A percentile compares a stretch with the other conserved stretches of the same genome.
Conservation (phyloP, 2,113 vertebrate genomes). For the Pituophis catenifer region DNA sequence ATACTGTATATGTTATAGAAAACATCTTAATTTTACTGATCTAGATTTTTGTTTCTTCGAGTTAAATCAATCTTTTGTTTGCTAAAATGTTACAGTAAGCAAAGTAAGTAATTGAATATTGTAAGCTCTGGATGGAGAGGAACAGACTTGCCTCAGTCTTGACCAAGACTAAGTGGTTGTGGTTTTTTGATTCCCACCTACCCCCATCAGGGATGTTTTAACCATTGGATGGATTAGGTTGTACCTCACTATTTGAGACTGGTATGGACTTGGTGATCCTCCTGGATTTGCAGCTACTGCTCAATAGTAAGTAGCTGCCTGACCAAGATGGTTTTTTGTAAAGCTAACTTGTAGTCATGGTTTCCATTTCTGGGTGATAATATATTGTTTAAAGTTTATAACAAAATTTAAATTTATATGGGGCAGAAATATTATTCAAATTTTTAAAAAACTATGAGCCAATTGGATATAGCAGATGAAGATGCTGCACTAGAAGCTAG, state of each 20-base stretch:
- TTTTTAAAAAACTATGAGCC: not conserved
- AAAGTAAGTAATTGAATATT: not conserved
- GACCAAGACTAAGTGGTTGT: not conserved
- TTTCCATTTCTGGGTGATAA: not conserved
- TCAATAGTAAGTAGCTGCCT: not conserved
- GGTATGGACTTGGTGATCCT: not conserved
- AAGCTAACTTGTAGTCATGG: not conserved
- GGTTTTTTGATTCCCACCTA: not conserved
- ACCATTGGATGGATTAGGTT: not conserved
- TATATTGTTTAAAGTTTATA: not conserved
- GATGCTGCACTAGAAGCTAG: too few relatives aligned
- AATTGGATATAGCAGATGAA: not conserved
- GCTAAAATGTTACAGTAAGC: not conserved
- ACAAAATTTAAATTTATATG: not conserved
- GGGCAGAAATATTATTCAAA: not conserved
- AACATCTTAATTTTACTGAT: not conserved
- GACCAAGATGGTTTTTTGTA: not conserved
- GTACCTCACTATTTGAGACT: not conserved
- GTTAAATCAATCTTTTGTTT: not conserved
- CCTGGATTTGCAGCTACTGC: not conserved
- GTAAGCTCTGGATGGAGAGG: not conserved
- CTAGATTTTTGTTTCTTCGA: not conserved
- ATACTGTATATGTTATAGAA: not conserved
- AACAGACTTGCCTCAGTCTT: not conserved
- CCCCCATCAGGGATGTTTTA: not conserved